Evolutionary conservation across 2,113 vertebrate genomes (phyloP).

Genomic region (Phrynosoma platyrhinos): DNA sequence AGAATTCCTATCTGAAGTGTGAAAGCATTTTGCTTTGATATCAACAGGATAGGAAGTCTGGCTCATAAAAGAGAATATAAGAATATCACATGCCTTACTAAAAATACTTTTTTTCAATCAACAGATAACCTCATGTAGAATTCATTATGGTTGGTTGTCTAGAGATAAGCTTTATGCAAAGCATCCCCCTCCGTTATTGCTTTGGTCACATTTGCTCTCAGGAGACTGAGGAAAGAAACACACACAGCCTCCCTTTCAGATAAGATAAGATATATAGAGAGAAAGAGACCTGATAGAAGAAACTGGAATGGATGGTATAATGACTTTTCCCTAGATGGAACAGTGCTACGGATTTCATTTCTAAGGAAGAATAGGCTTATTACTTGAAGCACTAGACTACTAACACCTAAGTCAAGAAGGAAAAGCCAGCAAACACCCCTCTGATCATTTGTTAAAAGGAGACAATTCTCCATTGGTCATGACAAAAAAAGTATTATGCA

Average conservation of each 20-base stretch:
- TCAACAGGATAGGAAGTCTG: neutral
- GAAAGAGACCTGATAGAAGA: neutral
- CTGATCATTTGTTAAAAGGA: neutral
- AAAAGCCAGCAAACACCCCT: neutral
- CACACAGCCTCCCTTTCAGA: neutral
- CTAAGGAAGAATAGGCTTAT: neutral
- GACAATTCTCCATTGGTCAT: neutral
- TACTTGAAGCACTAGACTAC: neutral
- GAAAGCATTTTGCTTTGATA: neutral
- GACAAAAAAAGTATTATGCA: neutral
- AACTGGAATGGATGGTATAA: neutral
- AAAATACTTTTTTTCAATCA: neutral
- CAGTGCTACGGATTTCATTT: neutral
- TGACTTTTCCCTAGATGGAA: neutral
- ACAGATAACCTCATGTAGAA: neutral
- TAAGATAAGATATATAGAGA: too few species aligned
- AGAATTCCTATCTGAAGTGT: too few species aligned
- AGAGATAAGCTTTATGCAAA: neutral
- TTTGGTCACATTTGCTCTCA: too few species aligned
- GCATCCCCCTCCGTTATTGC: neutral
- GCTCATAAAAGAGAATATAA: neutral
- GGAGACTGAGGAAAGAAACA: too few species aligned
- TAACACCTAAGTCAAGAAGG: neutral
- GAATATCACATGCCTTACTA: neutral
- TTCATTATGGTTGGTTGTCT: neutral